These are phyloP conservation scores for Euzophera pinguis DNA, from an alignment of 2,888 invertebrate species.

Conservation along the genomic window DNA sequence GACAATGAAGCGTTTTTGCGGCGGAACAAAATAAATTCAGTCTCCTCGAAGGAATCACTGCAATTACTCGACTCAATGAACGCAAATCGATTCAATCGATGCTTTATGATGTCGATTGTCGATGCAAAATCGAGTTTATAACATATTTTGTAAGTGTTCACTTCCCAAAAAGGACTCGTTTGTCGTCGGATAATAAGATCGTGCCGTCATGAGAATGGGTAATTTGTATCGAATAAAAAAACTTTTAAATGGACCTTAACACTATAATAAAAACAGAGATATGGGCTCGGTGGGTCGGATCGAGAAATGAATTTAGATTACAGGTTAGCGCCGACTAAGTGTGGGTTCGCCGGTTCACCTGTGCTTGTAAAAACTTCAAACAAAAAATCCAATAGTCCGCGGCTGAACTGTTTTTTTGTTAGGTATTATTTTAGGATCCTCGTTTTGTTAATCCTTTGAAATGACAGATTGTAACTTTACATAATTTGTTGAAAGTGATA, in stretches of 20 bases:
- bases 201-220: constrained; percentile 67
- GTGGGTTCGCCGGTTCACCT: constrained; percentile 72
- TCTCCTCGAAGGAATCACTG: constrained; percentile 49
- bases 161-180: constrained; percentile 42
- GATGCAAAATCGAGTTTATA: constrained; percentile 31
- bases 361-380: constrained; percentile 63
- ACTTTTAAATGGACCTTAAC: constrained; percentile 74
- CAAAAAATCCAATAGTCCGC: constrained; percentile 48
- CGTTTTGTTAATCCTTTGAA: constrained; percentile 43
- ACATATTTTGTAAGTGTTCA: constrained; percentile 20
- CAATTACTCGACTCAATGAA: constrained; percentile 65
- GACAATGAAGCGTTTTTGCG: constrained; percentile 43
- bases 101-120: constrained; percentile 47
- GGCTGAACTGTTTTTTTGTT: constrained; percentile 16
- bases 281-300: constrained; percentile 72
- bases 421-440: neutral
- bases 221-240: constrained; percentile 77
- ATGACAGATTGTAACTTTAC: constrained; percentile 29
- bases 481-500: neutral
- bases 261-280: constrained; percentile 77
- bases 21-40: constrained; percentile 45
- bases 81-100: constrained; percentile 57
- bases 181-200: constrained; percentile 67
- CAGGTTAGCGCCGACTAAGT: constrained; percentile 78
- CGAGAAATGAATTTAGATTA: constrained; percentile 80